Evolutionary conservation across 2,888 invertebrate genomes (phyloP), one percentile per base, ranked within the genome.

Genomic region (Callinectes sapidus): DNA sequence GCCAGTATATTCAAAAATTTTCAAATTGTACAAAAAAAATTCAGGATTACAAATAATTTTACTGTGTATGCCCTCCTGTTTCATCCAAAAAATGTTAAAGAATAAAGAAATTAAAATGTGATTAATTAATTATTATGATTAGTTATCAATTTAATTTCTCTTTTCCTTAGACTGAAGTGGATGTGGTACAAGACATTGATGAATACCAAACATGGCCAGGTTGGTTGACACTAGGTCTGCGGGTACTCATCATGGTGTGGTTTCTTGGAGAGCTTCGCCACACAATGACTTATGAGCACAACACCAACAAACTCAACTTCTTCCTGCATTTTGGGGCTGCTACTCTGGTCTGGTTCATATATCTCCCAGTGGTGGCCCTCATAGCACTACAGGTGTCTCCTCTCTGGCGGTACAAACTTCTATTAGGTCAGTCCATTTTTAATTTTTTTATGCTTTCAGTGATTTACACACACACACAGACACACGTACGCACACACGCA

Each of bases 181-280:
- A 99, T 96, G 98, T 98, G 90, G 98, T 99, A 95, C 98, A 98
- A 95, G 99, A 99, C 95, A 98, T 98, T 91, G 99, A 99, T 95
- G 98, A 99, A 95, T 99, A 99, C 96, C 98, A 99, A 96, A 99
- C 99, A 0, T 98, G 98, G 98, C 99, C 99, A 0, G 99, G 99
- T 8, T 98, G 98, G 97, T 97, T 99, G 94, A 98, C 99, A 94
- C 97, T 99, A 0, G 97, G 97, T 54, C 97, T 99, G 95, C 97
- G 98, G 87, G 97, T 98, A 89, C 96, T 97, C 89, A 98, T 98
- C 95, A 98, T 98, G 97, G 96, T 97, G 90, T 98, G 98, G 98
- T 98, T 98, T 96, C 96, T 98, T 55, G 96, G 97, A 92, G 96
- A 96, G 95, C 96, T 97, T 89, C 96, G 98, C 81, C 97, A 97